Evolutionary conservation across 2,113 vertebrate species (phyloP).

Genomic region (Nibea albiflora): DNA sequence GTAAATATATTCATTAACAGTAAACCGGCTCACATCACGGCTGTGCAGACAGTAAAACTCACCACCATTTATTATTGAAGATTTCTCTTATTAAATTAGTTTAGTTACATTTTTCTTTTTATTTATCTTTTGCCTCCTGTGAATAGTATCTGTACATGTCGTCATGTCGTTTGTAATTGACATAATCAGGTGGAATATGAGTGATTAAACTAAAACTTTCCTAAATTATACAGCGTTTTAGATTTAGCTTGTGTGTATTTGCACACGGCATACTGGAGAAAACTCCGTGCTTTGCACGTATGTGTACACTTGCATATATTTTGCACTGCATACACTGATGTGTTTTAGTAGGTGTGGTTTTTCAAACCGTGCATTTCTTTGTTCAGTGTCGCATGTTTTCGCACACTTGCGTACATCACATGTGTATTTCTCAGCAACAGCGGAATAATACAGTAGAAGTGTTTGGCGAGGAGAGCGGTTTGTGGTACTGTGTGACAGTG

Average conservation of each 20-base stretch:
- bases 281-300: neutral
- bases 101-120: neutral
- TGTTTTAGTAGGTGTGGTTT: slow-evolving; percentile 33
- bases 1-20: slow-evolving; percentile 2
- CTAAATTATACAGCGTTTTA: neutral
- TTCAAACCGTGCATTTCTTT: slow-evolving; percentile 26
- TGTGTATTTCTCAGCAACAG: slow-evolving; percentile 62
- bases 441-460: slow-evolving; percentile 67
- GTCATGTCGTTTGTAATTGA: neutral
- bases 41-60: slow-evolving; percentile 10
- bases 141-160: neutral
- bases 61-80: neutral
- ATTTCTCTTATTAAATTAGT: neutral
- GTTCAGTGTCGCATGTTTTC: slow-evolving; percentile 34
- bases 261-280: neutral
- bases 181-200: neutral
- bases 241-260: neutral
- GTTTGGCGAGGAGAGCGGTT: slow-evolving; percentile 72
- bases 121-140: neutral
- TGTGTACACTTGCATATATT: slow-evolving; percentile 18
- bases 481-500: slow-evolving; percentile 78
- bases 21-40: neutral
- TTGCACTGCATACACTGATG: neutral
- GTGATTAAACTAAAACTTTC: neutral
- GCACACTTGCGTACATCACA: slow-evolving; percentile 44